A percentile compares a stretch with the other conserved stretches of the same genome.
Conservation (phyloP, 2,113 vertebrate genomes). For the Apus apus region DNA sequence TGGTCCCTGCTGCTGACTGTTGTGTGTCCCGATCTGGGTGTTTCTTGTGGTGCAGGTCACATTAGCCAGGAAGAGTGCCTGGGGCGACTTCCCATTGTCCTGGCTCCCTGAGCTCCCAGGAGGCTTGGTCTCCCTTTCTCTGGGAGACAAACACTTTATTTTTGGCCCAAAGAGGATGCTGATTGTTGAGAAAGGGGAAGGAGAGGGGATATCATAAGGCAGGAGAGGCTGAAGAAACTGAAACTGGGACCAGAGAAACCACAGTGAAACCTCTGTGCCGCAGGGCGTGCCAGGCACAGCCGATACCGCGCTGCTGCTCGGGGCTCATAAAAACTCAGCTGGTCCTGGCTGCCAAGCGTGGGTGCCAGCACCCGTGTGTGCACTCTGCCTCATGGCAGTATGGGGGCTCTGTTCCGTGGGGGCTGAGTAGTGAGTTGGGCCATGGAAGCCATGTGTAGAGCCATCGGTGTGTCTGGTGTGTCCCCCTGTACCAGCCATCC, state of each 20-base stretch:
- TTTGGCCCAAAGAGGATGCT: neutral
- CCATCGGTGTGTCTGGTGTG: accelerated
- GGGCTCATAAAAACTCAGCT: neutral
- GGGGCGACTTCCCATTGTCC: neutral
- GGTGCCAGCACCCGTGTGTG: accelerated
- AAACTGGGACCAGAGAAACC: neutral
- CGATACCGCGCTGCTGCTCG: accelerated
- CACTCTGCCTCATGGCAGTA: neutral
- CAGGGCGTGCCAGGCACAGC: slow-evolving; percentile 12
- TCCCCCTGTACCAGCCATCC: accelerated
- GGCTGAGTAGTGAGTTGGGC: neutral
- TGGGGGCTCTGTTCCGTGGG: accelerated
- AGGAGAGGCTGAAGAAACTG: neutral
- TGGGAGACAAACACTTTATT: neutral
- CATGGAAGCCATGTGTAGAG: neutral
- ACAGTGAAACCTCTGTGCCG: neutral
- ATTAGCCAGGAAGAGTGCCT: neutral
- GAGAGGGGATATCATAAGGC: accelerated
- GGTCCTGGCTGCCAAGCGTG: accelerated
- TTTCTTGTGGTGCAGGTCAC: neutral
- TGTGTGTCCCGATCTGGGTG: accelerated
- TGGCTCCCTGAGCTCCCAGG: accelerated
- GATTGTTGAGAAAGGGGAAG: neutral
- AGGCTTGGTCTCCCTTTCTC: neutral
- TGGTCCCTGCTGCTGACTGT: accelerated